phyloP scores from a whole-genome alignment of 1,140 invertebrate genomes.

The Drosophila bocqueti region DNA sequence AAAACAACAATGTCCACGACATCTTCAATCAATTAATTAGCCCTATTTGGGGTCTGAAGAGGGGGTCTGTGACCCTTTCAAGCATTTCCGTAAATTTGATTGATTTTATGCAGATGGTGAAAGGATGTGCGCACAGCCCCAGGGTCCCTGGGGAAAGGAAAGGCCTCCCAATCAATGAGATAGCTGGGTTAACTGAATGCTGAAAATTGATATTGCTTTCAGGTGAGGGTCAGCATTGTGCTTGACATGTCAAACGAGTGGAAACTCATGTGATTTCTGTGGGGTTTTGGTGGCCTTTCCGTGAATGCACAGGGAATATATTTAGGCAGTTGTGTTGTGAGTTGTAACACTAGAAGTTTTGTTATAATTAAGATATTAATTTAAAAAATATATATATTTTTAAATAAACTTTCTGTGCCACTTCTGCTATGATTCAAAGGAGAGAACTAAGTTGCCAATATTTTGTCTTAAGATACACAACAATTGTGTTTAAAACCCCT shows the following conservation, averaged over 20 bases:
- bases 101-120: conserved; percentile 59
- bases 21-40: conserved; percentile 76
- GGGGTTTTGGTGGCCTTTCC: neutral
- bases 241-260: conserved; percentile 13
- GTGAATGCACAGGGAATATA: neutral
- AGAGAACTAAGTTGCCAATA: too few species aligned
- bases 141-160: neutral
- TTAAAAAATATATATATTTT: too few species aligned
- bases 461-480: too few species aligned
- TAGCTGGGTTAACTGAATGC: conserved; percentile 3
- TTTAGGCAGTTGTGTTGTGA: neutral
- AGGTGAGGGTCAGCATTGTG: conserved; percentile 11
- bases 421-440: too few species aligned
- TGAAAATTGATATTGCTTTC: conserved; percentile 9
- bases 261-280: conserved; percentile 5
- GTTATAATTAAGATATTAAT: too few species aligned
- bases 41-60: conserved; percentile 21
- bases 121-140: conserved; percentile 20
- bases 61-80: conserved; percentile 11
- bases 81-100: conserved; percentile 39
- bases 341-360: too few species aligned
- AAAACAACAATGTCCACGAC: conserved; percentile 12
- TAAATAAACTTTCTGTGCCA: too few species aligned
- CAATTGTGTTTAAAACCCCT: too few species aligned
- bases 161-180: conserved; percentile 1